Conservation (phyloP, 2,113 vertebrate genomes). For the Myotis lucifugus region DNA sequence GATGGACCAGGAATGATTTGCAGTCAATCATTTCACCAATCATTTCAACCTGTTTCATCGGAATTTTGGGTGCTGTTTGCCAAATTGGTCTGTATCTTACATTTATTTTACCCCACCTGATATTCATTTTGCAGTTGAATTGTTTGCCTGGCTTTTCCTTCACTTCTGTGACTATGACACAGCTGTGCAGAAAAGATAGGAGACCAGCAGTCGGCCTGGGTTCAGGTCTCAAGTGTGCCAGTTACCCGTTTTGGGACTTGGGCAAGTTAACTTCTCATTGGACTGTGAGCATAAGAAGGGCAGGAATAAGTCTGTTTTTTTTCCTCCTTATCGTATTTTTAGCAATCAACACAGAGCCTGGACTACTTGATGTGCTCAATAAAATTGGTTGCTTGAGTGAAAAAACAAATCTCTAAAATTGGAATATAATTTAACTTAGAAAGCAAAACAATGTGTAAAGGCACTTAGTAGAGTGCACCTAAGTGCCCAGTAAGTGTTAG, state of each 20-base stretch:
- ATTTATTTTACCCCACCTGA: neutral
- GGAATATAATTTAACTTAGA: neutral
- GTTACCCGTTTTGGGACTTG: neutral
- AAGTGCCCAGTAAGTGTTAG: neutral
- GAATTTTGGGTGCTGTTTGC: neutral
- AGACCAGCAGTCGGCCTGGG: neutral
- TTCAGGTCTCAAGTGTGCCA: neutral
- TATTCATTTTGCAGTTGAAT: neutral
- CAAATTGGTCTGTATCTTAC: neutral
- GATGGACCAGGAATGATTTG: neutral
- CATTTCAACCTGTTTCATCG: neutral
- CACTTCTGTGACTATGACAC: neutral
- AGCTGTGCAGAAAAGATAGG: neutral
- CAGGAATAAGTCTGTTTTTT: neutral
- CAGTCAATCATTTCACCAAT: neutral
- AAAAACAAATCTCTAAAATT: neutral
- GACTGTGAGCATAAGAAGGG: neutral
- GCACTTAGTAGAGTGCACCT: neutral
- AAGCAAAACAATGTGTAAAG: neutral
- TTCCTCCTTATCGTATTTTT: neutral
- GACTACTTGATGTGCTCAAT: neutral
- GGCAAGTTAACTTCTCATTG: neutral
- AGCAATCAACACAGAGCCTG: neutral
- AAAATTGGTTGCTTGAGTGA: neutral
- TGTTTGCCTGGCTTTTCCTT: neutral